These are phyloP conservation scores for Papilio demoleus DNA, from an alignment of 2,888 invertebrate genomes.

Conservation along the genomic window DNA sequence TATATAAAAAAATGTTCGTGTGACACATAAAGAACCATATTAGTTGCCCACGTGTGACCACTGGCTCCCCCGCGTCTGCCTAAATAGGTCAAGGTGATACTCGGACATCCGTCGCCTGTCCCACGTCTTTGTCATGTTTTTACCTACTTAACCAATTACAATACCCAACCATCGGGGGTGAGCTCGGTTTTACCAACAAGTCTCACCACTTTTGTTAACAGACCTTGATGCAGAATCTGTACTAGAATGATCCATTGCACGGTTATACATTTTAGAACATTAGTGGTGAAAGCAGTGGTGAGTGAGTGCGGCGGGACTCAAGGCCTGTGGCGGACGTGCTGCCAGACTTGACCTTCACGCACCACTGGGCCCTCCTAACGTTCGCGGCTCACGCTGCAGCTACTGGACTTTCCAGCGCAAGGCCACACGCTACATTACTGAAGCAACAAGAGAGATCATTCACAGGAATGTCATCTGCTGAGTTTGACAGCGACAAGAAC, in stretches of 20 bases:
- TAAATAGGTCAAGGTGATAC: conserved; percentile 13
- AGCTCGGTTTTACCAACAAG: no score
- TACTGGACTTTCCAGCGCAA: conserved; percentile 29
- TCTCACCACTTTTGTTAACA: not conserved
- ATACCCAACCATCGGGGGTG: no score
- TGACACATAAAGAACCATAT: not conserved
- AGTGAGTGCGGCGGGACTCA: conserved; percentile 44
- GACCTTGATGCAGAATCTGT: not conserved
- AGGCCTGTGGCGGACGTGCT: conserved; percentile 29
- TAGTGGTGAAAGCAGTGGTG: conserved; percentile 27
- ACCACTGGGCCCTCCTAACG: conserved; percentile 51
- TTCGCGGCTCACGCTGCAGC: not conserved
- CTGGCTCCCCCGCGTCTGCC: not conserved
- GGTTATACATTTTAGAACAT: not conserved
- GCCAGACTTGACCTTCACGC: conserved; percentile 63
- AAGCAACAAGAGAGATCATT: not conserved
- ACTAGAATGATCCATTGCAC: not conserved
- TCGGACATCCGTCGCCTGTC: not conserved
- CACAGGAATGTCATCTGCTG: not conserved
- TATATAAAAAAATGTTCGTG: not conserved
- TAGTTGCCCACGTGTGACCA: not conserved
- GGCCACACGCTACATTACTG: not conserved
- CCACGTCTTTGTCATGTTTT: not conserved
- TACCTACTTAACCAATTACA: not conserved
- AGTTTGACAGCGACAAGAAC: not conserved